Evolutionary conservation across 2,888 invertebrate genomes (phyloP).

Genomic region (Tipula unca): DNA sequence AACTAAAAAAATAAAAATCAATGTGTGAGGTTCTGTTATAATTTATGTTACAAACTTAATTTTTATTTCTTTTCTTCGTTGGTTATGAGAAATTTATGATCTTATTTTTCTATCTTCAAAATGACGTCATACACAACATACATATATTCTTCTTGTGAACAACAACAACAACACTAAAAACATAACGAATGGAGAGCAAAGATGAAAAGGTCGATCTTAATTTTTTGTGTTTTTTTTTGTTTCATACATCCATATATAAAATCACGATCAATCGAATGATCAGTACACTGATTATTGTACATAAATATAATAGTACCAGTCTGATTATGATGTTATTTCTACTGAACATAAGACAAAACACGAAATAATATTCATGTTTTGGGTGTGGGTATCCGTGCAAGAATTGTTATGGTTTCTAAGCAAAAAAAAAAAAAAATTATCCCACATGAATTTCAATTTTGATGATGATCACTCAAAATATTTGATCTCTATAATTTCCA

Average conservation of each 20-base stretch:
- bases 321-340: not conserved
- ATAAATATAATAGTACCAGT: not conserved
- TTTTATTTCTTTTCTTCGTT: not conserved
- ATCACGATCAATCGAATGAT: not conserved
- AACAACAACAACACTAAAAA: not conserved
- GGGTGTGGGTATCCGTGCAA: conserved; percentile 14
- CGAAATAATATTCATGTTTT: not conserved
- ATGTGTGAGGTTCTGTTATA: conserved; percentile 17
- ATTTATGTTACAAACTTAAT: not conserved
- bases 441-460: not conserved
- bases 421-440: not conserved
- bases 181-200: conserved; percentile 17
- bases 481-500: conserved; percentile 14
- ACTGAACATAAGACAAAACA: not conserved
- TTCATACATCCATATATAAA: not conserved
- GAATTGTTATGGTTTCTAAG: not conserved
- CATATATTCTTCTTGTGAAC: not conserved
- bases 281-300: not conserved
- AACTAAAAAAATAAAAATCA: not conserved
- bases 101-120: not conserved
- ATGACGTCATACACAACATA: conserved; percentile 8
- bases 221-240: not conserved
- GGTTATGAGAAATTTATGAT: not conserved
- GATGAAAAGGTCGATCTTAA: conserved; percentile 19
- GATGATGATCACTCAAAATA: conserved; percentile 14